phyloP scores from a whole-genome alignment of 2,113 vertebrate species.

The Gnathonemus echidnorhynchus region DNA sequence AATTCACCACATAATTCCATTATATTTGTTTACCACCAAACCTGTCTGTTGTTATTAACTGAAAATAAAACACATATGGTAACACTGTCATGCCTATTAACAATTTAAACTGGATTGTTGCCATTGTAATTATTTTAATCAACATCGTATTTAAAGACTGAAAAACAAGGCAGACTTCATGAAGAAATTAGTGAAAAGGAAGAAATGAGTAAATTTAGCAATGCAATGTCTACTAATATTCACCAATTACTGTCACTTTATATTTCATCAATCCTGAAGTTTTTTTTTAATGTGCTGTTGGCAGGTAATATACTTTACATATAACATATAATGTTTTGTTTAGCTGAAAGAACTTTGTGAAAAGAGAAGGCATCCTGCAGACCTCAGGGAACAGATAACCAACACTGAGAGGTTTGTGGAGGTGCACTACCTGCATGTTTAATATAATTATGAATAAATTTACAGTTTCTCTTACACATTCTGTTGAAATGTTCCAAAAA shows the following conservation, averaged over 20 bases:
- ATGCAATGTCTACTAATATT: neutral
- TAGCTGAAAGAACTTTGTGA: neutral
- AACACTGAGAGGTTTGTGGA: neutral
- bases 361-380: neutral
- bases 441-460: neutral
- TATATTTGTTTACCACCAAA: neutral
- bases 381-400: neutral
- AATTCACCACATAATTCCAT: neutral
- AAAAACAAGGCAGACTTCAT: neutral
- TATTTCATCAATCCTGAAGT: neutral
- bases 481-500: neutral
- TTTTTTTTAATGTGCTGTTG: neutral
- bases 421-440: neutral
- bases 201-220: neutral
- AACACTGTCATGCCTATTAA: neutral
- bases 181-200: neutral
- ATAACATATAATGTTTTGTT: neutral
- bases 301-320: neutral
- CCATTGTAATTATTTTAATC: neutral
- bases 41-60: neutral
- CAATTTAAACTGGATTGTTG: neutral
- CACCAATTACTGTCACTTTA: neutral
- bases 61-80: neutral
- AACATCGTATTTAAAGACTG: neutral
- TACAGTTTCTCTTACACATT: neutral